Conservation (phyloP, 2,888 invertebrate species). For the Pimpla rufipes region DNA sequence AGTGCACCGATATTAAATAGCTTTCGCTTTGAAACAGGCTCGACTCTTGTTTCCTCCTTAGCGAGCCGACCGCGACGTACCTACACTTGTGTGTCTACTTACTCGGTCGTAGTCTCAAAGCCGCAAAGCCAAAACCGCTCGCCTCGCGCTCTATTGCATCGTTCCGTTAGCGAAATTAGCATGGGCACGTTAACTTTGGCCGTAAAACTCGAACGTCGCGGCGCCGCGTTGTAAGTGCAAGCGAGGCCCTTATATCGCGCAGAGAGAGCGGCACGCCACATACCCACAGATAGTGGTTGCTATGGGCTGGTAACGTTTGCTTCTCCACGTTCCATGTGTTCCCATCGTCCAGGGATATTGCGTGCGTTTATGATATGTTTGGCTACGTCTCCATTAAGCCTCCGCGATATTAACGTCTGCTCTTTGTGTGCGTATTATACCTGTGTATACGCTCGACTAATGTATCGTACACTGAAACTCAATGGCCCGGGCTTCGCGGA, state of each 20-base stretch:
- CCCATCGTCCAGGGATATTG: slow-evolving; percentile 47
- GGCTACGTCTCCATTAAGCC: slow-evolving; percentile 66
- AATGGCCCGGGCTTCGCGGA: slow-evolving; percentile 59
- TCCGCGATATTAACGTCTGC: slow-evolving; percentile 60
- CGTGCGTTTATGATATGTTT: slow-evolving; percentile 69
- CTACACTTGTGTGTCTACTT: slow-evolving; percentile 14
- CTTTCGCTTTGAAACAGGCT: slow-evolving; percentile 21
- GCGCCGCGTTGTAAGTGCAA: slow-evolving; percentile 37
- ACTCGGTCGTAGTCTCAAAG: slow-evolving; percentile 59
- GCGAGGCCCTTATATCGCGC: slow-evolving; percentile 34
- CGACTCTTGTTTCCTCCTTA: slow-evolving; percentile 50
- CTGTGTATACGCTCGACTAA: slow-evolving; percentile 44
- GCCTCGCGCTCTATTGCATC: slow-evolving; percentile 55
- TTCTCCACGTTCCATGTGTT: slow-evolving; percentile 31
- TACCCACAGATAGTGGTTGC: slow-evolving; percentile 23
- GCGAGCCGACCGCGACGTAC: slow-evolving; percentile 36
- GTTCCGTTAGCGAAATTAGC: slow-evolving; percentile 70
- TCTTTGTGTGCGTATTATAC: slow-evolving; percentile 34
- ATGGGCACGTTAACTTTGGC: slow-evolving; percentile 68
- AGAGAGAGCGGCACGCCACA: slow-evolving; percentile 37
- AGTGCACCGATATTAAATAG: slow-evolving; percentile 47
- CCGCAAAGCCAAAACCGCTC: slow-evolving; percentile 63
- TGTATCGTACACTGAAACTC: slow-evolving; percentile 67
- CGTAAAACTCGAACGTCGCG: slow-evolving; percentile 69
- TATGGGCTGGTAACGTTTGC: slow-evolving; percentile 13